Base-by-base conservation (phyloP, 2,113 vertebrate genomes). In the Danionella cerebrum region DNA sequence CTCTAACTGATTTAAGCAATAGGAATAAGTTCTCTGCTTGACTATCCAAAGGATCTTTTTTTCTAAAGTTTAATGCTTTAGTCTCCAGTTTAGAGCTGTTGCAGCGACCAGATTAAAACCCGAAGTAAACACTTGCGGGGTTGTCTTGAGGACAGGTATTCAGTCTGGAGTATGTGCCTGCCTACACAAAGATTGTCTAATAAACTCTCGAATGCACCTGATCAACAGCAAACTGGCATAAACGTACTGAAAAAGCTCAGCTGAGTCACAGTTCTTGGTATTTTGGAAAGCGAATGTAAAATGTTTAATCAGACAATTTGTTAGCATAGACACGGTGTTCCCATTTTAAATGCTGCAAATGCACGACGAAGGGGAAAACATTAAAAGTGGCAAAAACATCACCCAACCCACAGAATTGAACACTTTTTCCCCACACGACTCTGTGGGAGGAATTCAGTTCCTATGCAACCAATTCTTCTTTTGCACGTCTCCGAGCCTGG, bases 371-470 rank as follows among this genome's bases (percentile, higher is more conserved):
- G 44, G 48, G 60, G 14, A 19, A 39, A 22, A 41, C 53, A 57
- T 57, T 57, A 19, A 47, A 22, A 48, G 35, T 64, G 18, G 62
- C 12, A n/a, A n/a, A n/a, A n/a, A n/a, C 7, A 36, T 19, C 29
- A 13, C 27, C 31, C 8, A 35, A 55, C 13, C 50, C 58, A n/a
- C 25, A 38, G 13, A 47, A 19, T 42, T 51, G 21, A 65, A 38
- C 19, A 5, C 48, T 60, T 71, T 57, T 48, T 63, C 55, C 62
- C 71, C 55, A 58, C 71, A 78, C 38, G 36, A 62, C 5, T 57
- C 44, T 42, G 31, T 38, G 42, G 27, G 64, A 69, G 67, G 69
- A 71, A 62, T 63, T 65, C 29, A 42, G 50, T 63, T 68, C 59
- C 69, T 72, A 58, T n/a, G 52, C 47, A 65, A 47, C 48, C 29